Evolutionary conservation across 2,113 vertebrate species (phyloP).

Genomic region (Urocitellus parryii): DNA sequence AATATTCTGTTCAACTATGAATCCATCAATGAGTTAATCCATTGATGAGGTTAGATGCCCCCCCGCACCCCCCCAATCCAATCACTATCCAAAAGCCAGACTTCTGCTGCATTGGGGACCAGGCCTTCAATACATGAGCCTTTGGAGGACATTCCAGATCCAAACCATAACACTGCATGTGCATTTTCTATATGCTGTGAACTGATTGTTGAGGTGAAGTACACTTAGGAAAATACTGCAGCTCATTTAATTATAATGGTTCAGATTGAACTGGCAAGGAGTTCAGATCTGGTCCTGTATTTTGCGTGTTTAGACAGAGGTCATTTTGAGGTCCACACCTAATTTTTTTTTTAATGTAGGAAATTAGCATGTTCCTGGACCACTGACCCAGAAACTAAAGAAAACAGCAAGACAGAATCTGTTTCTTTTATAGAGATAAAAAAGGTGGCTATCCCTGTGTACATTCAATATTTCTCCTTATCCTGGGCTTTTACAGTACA

Average conservation of each 20-base stretch:
- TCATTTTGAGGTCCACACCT: slow-evolving; percentile 10
- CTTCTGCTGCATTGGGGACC: background rate
- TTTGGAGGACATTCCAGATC: background rate
- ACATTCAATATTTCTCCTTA: background rate
- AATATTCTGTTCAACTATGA: too few relatives aligned
- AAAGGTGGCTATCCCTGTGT: background rate
- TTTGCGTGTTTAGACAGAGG: slow-evolving; percentile 5
- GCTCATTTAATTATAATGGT: background rate
- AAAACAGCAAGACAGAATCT: background rate
- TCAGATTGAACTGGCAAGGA: background rate
- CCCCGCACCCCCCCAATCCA: too few relatives aligned
- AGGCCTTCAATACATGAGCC: background rate
- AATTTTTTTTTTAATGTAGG: background rate
- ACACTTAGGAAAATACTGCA: background rate
- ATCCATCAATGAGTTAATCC: too few relatives aligned
- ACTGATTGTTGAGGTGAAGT: background rate
- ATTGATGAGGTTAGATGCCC: too few relatives aligned
- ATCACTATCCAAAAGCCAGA: too few relatives aligned
- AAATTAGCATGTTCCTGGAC: background rate
- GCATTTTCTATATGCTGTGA: background rate
- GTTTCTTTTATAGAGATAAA: background rate
- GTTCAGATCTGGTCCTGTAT: background rate
- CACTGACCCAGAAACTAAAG: background rate
- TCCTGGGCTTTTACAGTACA: background rate
- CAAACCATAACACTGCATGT: background rate